phyloP scores from a whole-genome alignment of 2,888 invertebrate genomes.

The Diadegma fenestrale region DNA sequence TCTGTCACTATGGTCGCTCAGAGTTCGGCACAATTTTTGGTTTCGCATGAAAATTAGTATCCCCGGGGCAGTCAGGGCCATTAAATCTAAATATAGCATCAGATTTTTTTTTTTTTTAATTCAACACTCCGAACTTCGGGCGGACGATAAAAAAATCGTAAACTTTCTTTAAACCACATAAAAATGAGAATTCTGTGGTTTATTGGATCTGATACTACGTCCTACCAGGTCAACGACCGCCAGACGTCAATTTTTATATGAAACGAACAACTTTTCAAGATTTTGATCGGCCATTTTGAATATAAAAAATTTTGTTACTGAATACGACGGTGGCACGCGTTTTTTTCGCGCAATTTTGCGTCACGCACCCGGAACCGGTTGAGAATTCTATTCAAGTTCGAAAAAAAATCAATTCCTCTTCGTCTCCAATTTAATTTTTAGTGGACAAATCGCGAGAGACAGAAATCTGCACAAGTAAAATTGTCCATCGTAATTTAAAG shows the following conservation, averaged over 20 bases:
- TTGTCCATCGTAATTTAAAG: not conserved
- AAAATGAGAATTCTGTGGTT: not conserved
- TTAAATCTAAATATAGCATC: not conserved
- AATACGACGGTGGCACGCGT: too few relatives aligned
- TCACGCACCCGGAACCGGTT: not conserved
- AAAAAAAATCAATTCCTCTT: not conserved
- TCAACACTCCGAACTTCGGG: not conserved
- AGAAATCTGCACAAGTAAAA: not conserved
- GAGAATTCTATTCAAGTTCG: not conserved
- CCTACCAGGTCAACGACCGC: not conserved
- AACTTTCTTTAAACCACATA: not conserved
- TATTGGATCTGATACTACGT: not conserved
- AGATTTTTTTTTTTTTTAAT: not conserved
- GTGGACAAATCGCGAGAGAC: not conserved
- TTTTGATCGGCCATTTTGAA: constrained; percentile 1
- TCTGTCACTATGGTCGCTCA: not conserved
- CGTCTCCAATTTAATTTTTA: not conserved
- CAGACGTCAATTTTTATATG: not conserved
- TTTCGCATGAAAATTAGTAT: not conserved
- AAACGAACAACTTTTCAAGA: not conserved
- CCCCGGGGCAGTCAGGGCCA: not conserved
- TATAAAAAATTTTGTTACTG: not conserved
- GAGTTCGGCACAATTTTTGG: not conserved
- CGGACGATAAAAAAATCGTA: not conserved
- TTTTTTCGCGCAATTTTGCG: too few relatives aligned